Base-by-base conservation (phyloP, 1,140 invertebrate genomes). In the Leptonema lineaticorne region DNA sequence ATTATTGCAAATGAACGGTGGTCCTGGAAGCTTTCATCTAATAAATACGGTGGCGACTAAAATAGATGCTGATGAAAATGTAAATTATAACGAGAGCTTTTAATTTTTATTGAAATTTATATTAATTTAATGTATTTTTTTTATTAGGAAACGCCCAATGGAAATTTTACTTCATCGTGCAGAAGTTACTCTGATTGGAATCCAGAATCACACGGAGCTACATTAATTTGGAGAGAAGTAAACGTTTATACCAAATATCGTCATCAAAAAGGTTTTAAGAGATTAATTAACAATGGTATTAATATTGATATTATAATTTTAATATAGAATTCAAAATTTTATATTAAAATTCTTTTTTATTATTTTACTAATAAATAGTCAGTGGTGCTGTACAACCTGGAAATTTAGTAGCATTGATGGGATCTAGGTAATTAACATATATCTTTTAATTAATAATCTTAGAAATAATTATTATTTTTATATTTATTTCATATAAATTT, bases 351-450 rank as follows among this genome's bases (percentile, higher is more conserved):
- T n/a, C 33, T 37, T 85, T 91, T 26, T n/a, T n/a, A n/a, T n/a
- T n/a, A n/a, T n/a, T n/a, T n/a, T n/a, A n/a, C n/a, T n/a, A n/a
- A n/a, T n/a, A 90, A 89, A 74, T 75, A 90, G 88, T 89, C 0
- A 87, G 85, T 58, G 90, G 90, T 22, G 91, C 84, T 68, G 90
- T 93, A 0, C 88, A 89, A 75, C 88, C 93, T 18, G 94, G 94
- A 8, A 89, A 90, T 75, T 79, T 97, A 65, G 87, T 94, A 68
- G 95, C 94, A 2, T 85, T 97, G 62, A 92, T 97, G 87, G 95
- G 96, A 67, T 88, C 93, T 28, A 96, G 89, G 89, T 91, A 83
- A 82, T 75, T 75, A 66, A 68, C 57, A 6, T 33, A 41, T 1
- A 14, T 41, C 9, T 41, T 24, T 58, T 33, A 2, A 24, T 56